These are phyloP conservation scores for Luscinia luscinia DNA, from an alignment of 2,797 vertebrate genomes.

Conservation along the genomic window DNA sequence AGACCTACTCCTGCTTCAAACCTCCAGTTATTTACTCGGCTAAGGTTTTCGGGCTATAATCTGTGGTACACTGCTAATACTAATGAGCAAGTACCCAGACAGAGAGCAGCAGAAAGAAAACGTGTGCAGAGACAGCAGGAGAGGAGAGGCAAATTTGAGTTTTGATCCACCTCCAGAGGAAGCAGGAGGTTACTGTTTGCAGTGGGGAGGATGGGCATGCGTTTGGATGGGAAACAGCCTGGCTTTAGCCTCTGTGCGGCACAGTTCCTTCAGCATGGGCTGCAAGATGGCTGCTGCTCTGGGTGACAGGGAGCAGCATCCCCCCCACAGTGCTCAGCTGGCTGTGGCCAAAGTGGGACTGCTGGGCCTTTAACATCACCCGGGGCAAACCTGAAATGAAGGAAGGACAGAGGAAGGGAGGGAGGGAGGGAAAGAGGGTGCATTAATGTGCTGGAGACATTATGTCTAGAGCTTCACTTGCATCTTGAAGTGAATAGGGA, in stretches of 20 bases:
- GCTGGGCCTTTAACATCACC: not conserved
- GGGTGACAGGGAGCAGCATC: not conserved
- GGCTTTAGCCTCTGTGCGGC: not conserved
- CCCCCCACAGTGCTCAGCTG: not conserved
- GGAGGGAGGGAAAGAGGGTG: not conserved
- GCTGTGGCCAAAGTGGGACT: not conserved
- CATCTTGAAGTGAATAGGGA: not conserved
- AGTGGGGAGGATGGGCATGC: fast-evolving
- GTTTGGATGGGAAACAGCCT: not conserved
- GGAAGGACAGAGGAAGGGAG: not conserved
- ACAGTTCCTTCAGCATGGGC: not conserved
- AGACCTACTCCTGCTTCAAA: not conserved
- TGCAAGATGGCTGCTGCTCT: not conserved
- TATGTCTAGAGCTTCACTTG: not conserved
- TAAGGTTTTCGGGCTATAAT: not conserved
- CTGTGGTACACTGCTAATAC: not conserved
- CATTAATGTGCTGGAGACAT: not conserved
- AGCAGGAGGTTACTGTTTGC: not conserved
- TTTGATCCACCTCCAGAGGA: not conserved
- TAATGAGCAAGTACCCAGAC: not conserved
- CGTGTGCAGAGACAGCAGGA: not conserved
- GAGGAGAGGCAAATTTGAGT: not conserved
- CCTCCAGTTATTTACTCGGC: not conserved
- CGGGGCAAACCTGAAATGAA: not conserved
- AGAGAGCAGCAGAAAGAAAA: not conserved